phyloP scores from a whole-genome alignment of 2,888 invertebrate genomes.

The Villa cingulata region DNA sequence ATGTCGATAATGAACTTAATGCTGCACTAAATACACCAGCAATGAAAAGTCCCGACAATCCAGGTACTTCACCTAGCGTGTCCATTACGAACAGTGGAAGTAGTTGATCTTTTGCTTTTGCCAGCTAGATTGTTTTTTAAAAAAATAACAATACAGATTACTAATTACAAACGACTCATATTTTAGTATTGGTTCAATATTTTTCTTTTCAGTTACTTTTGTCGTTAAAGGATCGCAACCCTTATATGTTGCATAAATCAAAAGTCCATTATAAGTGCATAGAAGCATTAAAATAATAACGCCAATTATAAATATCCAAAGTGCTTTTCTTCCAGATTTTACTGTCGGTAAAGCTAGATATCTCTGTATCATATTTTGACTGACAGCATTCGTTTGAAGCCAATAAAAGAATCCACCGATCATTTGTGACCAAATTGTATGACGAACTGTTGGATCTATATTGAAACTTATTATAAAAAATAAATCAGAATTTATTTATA shows the following conservation, averaged over 20 bases:
- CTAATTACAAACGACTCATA: neutral
- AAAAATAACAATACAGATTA: neutral
- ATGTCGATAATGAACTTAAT: conserved; percentile 64
- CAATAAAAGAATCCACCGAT: conserved; percentile 68
- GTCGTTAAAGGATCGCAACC: conserved; percentile 52
- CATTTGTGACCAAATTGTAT: conserved; percentile 67
- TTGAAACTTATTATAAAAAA: no score
- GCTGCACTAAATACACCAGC: conserved; percentile 86
- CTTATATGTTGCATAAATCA: conserved; percentile 50
- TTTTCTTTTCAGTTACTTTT: conserved; percentile 27
- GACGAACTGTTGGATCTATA: conserved; percentile 61
- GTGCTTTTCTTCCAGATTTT: conserved; percentile 42
- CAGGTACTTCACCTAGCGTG: conserved; percentile 57
- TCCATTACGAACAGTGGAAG: conserved; percentile 80
- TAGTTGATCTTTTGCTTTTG: conserved; percentile 61
- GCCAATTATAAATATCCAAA: conserved; percentile 43
- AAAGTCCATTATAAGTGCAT: conserved; percentile 46
- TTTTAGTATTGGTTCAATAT: neutral
- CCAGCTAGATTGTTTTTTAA: conserved; percentile 43
- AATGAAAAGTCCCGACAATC: conserved; percentile 75
- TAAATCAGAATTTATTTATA: no score
- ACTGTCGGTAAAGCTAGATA: conserved; percentile 64
- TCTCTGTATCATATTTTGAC: conserved; percentile 79
- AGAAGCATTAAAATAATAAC: conserved; percentile 39
- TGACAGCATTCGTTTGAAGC: conserved; percentile 65